phyloP scores from a whole-genome alignment of 2,113 vertebrate genomes.

The Leiothrix lutea region DNA sequence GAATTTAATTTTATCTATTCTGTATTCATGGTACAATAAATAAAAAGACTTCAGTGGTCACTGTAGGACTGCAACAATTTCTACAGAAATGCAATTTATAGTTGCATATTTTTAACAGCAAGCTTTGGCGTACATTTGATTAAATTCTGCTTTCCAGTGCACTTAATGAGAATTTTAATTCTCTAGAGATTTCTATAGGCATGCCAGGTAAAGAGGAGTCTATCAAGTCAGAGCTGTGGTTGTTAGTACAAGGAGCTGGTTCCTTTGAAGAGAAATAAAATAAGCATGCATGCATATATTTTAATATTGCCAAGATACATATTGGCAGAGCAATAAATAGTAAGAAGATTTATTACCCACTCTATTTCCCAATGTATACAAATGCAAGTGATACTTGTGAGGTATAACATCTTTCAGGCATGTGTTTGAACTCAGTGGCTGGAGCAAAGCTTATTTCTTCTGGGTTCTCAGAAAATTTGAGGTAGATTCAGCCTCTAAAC shows the following conservation, averaged over 20 bases:
- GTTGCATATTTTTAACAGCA: conserved; percentile 53
- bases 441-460: neutral
- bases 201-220: conserved; percentile 59
- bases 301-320: conserved; percentile 57
- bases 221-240: conserved; percentile 41
- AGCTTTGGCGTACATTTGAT: conserved; percentile 59
- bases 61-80: conserved; percentile 47
- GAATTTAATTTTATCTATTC: conserved; percentile 65
- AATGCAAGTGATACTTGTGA: conserved; percentile 13
- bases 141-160: conserved; percentile 64
- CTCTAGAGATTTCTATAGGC: conserved; percentile 56
- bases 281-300: conserved; percentile 59
- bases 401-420: neutral
- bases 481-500: neutral
- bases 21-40: conserved; percentile 62
- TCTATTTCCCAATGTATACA: conserved; percentile 28
- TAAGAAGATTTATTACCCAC: conserved; percentile 43
- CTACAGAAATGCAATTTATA: conserved; percentile 64
- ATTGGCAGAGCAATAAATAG: conserved; percentile 62
- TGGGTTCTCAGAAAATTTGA: neutral
- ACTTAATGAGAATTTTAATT: conserved; percentile 71
- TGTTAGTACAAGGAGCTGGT: conserved; percentile 36
- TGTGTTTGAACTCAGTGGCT: neutral
- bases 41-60: conserved; percentile 49
- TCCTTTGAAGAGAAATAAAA: conserved; percentile 68